Base-by-base conservation (phyloP, 2,113 vertebrate species). In the Carassius carassius region DNA sequence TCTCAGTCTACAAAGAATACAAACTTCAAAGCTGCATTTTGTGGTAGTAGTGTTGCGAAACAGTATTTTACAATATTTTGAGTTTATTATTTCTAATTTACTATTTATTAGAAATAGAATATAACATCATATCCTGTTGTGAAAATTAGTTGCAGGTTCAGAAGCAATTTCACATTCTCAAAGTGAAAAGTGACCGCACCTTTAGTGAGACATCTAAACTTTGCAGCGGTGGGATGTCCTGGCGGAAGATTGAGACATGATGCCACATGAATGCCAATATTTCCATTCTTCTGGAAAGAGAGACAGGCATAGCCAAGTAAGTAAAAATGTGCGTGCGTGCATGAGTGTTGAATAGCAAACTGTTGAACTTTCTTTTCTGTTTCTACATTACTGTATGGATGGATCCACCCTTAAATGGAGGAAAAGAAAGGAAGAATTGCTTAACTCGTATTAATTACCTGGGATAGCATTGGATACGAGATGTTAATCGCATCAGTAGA, bases 391-490 rank as follows among this genome's bases (percentile, higher is more conserved):
- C 29, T 2, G 6, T 73, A 41, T n/a, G 5, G 16, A 10, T 13
- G 29, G 75, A 49, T 35, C 74, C 51, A 62, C 25, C 13, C 8
- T 82, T 63, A 25, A 69, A 70, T 32, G 44, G 7, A 60, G 60
- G 54, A 44, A 83, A 62, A 29, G 32, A 62, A 25, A 37, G 58
- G 6, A 73, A 17, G 37, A 78, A 21, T 47, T 58, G 41, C 29
- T 41, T 78, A n/a, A 29, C 56, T 78, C 17, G 16, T 78, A 35
- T 78, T 23, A 41, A 54, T 76, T 76, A 54, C 29, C 47, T 76
- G 47, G 29, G 25, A 72, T 84, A 84, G 75, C 65, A 67, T 35
- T 70, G 73, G 41, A 35, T 51, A 78, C 76, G 70, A 84, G 82
- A 81, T 84, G 11, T 60, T 84, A 69, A 87, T 82, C 19, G 14